Percentiles rank a stretch among this genome's conserved stretches.
Evolutionary conservation across 23 tunicate species (phyloP).

Genomic region (Ascidia mentula): DNA sequence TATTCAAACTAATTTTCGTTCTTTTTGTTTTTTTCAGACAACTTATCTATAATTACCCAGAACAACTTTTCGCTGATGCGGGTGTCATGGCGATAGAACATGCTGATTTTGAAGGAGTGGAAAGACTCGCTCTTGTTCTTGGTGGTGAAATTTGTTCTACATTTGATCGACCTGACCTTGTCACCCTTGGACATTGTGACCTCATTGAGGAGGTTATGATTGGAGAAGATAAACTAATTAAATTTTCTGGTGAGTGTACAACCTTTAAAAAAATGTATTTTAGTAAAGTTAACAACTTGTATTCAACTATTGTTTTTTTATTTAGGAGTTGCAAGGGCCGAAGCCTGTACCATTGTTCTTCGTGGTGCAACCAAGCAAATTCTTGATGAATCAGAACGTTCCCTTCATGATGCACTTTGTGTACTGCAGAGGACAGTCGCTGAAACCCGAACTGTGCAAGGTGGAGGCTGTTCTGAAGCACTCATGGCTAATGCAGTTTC

Average conservation of each 20-base stretch:
- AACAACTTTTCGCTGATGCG: constrained; percentile 97
- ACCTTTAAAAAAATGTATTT: not conserved
- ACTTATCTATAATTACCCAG: constrained; percentile 99
- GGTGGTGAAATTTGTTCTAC: constrained; percentile 99
- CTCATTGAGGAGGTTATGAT: constrained; percentile 98
- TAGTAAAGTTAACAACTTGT: not conserved
- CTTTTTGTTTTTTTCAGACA: constrained; percentile 45
- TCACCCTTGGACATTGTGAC: constrained; percentile 87
- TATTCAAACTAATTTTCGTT: no score
- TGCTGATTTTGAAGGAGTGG: constrained; percentile 99
- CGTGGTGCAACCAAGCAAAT: constrained; percentile 99
- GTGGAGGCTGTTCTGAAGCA: constrained; percentile 98
- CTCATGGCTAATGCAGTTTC: constrained; percentile 92
- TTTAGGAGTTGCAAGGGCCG: constrained; percentile 91
- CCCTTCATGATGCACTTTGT: constrained; percentile 98
- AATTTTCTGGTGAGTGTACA: constrained; percentile 57
- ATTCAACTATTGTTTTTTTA: not conserved
- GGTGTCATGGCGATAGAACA: constrained; percentile 99
- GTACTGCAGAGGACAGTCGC: constrained; percentile 95
- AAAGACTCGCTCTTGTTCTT: constrained; percentile 96
- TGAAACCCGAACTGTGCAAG: constrained; percentile 88
- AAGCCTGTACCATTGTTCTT: constrained; percentile 97
- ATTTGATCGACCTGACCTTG: constrained; percentile 93
- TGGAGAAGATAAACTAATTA: constrained; percentile 93
- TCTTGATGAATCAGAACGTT: constrained; percentile 96